Evolutionary conservation across 2,888 invertebrate species (phyloP).

Genomic region (Cotesia congregata): DNA sequence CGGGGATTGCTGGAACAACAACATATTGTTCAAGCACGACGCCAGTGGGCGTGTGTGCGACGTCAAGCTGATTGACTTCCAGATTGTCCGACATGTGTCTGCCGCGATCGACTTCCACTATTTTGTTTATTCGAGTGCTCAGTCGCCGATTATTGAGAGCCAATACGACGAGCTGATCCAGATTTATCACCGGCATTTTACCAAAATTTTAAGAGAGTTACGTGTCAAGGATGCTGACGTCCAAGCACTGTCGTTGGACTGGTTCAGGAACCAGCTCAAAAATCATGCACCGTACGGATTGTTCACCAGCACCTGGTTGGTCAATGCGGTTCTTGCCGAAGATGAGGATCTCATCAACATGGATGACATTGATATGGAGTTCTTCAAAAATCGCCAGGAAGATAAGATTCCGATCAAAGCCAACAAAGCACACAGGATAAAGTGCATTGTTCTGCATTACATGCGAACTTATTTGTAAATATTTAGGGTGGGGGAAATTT

Average conservation of each 20-base stretch:
- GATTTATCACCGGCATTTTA: slow-evolving; percentile 50
- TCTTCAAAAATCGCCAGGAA: slow-evolving; percentile 14
- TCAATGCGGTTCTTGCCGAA: slow-evolving; percentile 52
- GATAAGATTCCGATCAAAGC: slow-evolving; percentile 27
- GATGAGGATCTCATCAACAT: slow-evolving; percentile 43
- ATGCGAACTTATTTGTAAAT: slow-evolving; percentile 32
- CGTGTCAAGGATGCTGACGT: slow-evolving; percentile 42
- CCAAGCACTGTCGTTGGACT: slow-evolving; percentile 47
- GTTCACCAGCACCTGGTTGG: slow-evolving; percentile 53
- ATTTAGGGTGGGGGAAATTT: not conserved
- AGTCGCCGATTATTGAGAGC: slow-evolving; percentile 49
- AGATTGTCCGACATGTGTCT: slow-evolving; percentile 55
- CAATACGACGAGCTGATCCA: slow-evolving; percentile 51
- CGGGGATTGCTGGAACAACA: slow-evolving; percentile 62
- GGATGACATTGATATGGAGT: slow-evolving; percentile 40
- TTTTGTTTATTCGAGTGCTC: slow-evolving; percentile 58
- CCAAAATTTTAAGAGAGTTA: slow-evolving; percentile 42
- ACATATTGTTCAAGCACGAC: slow-evolving; percentile 56
- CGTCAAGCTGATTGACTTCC: slow-evolving; percentile 57
- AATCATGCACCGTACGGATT: slow-evolving; percentile 55
- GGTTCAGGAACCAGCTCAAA: slow-evolving; percentile 54
- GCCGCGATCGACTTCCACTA: slow-evolving; percentile 59
- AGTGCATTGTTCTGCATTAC: slow-evolving; percentile 48
- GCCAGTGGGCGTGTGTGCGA: slow-evolving; percentile 37
- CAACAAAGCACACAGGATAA: slow-evolving; percentile 46